Percentiles rank a stretch among this genome's conserved stretches.
phyloP scores from a whole-genome alignment of 2,113 vertebrate genomes.

The Cathartes aura region DNA sequence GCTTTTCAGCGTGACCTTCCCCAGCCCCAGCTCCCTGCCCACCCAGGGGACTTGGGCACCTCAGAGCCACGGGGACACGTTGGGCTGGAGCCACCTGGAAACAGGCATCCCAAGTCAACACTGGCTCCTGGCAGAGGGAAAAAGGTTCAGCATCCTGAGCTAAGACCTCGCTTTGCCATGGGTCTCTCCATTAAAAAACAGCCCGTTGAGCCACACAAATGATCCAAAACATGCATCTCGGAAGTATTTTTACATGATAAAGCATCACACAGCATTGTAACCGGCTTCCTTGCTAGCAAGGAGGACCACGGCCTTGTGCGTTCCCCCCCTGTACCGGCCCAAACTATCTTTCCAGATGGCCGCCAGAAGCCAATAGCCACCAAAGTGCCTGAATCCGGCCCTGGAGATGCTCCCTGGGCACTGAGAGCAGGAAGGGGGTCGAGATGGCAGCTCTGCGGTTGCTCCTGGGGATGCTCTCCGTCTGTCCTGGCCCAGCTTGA shows the following conservation, averaged over 20 bases:
- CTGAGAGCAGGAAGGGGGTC: background rate
- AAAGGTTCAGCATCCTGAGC: background rate
- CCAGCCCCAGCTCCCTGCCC: background rate
- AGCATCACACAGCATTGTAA: background rate
- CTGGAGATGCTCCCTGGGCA: slow-evolving; percentile 13
- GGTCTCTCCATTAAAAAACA: background rate
- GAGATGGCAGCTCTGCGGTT: background rate
- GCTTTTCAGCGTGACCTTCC: background rate
- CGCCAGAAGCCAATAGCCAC: background rate
- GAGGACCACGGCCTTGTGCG: background rate
- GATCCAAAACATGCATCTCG: background rate
- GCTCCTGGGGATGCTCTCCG: slow-evolving; percentile 45
- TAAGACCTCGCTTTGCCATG: background rate
- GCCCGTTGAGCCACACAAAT: background rate
- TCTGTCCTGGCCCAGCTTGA: slow-evolving; percentile 33
- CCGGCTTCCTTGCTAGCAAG: background rate
- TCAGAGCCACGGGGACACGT: background rate
- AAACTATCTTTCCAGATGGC: slow-evolving; percentile 49
- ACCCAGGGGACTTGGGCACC: background rate
- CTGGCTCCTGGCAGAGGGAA: background rate
- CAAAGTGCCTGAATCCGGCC: background rate
- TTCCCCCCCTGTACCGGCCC: background rate
- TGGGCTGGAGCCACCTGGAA: background rate
- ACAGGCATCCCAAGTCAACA: background rate
- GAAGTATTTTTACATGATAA: slow-evolving; percentile 11